Evolutionary conservation across 2,113 vertebrate species (phyloP).

Genomic region (Parus major): DNA sequence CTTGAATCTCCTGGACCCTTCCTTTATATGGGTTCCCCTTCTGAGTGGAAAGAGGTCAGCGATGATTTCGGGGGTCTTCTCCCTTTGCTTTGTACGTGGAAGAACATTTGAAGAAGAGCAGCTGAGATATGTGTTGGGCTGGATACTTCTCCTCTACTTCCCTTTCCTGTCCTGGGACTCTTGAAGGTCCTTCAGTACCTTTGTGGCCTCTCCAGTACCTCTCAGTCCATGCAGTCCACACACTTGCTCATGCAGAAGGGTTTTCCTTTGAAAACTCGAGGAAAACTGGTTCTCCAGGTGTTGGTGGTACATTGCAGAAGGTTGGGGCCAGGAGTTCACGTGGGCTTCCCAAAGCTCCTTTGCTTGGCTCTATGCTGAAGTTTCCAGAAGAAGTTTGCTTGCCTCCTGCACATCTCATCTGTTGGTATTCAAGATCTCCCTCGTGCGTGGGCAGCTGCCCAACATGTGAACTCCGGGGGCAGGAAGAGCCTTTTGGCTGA

Average conservation of each 20-base stretch:
- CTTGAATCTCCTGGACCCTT: neutral
- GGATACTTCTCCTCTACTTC: neutral
- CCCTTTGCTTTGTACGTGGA: neutral
- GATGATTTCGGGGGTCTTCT: neutral
- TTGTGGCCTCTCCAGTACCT: neutral
- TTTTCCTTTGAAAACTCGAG: neutral
- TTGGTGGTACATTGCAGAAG: neutral
- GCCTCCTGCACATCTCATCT: neutral
- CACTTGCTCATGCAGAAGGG: neutral
- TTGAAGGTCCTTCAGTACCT: neutral
- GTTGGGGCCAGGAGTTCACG: neutral
- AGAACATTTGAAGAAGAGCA: neutral
- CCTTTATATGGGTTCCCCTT: neutral
- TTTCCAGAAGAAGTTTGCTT: neutral
- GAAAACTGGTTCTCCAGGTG: neutral
- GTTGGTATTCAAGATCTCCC: neutral
- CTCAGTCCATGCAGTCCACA: neutral
- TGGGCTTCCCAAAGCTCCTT: neutral
- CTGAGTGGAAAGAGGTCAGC: neutral
- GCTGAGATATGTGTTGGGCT: neutral
- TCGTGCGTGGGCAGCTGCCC: neutral
- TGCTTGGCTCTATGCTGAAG: neutral
- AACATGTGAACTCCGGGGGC: neutral
- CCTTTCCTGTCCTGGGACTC: neutral
- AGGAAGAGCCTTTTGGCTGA: constrained; percentile 22